These are phyloP conservation scores for Phymanthus crucifer DNA, from an alignment of 92 coral and sea anemone genomes.

Conservation along the genomic window DNA sequence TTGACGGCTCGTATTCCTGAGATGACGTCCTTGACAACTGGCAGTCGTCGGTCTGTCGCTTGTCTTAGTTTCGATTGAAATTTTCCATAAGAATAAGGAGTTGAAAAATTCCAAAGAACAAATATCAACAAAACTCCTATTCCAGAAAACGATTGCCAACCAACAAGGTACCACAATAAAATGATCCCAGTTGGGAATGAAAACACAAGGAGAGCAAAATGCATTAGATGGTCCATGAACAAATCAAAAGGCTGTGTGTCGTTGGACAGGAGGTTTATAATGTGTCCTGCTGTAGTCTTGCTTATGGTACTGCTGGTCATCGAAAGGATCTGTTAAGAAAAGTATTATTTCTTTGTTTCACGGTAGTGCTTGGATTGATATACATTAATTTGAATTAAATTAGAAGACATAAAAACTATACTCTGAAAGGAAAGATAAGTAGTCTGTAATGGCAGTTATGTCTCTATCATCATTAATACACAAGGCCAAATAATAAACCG, in stretches of 20 bases:
- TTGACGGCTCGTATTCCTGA: conserved; percentile 20
- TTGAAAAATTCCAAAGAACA: not conserved
- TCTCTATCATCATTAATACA: no score
- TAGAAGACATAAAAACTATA: no score
- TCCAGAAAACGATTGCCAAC: conserved; percentile 11
- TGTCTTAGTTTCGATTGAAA: not conserved
- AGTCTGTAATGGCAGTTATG: no score
- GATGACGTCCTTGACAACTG: not conserved
- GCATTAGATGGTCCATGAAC: not conserved
- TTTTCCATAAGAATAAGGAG: not conserved
- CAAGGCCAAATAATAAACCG: no score
- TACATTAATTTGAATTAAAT: no score
- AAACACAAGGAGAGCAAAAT: not conserved
- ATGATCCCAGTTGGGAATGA: not conserved
- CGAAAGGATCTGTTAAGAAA: not conserved
- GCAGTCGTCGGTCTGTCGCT: not conserved
- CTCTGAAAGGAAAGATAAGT: no score
- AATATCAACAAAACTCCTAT: not conserved
- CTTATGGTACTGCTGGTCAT: not conserved
- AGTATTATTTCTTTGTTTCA: not conserved
- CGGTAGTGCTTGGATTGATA: not conserved
- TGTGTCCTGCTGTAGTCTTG: not conserved
- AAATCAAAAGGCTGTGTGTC: not conserved
- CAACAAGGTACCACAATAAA: not conserved
- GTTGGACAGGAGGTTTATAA: not conserved